Base-by-base conservation (phyloP, 1,140 invertebrate species). In the Holotrichia oblita region DNA sequence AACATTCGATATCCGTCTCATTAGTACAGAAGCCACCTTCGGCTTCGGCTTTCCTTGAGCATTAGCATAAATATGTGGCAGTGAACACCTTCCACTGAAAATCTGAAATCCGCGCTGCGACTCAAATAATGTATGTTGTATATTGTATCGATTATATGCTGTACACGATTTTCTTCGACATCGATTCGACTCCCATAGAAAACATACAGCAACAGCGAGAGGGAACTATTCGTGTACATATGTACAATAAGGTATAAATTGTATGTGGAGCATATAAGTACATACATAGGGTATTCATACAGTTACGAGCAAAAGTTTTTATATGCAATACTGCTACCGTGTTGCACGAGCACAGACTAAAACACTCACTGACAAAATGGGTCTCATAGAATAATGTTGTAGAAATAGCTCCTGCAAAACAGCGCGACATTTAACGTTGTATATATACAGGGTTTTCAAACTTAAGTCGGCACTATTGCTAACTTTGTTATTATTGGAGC, bases 1-100 rank as follows among this genome's bases (percentile, higher is more conserved):
- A 69, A 69, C 61, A 27, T 69, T 34, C 61, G 61, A 69, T 69
- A 69, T 69, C 61, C 61, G 61, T 69, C 61, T 69, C 61, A 69
- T 69, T 69, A 69, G 61, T 69, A 34, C 24, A 69, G 61, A 69
- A 69, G 61, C 61, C 61, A 69, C 61, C 61, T n/a, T 69, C 61
- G 22, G 22, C 27, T 34, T 34, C 22, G 61, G 61, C 61, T 69
- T 69, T 69, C 61, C 61, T 27, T 69, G 17, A 20, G 12, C 8
- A 69, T 69, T 69, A 69, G 61, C 61, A 69, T 69, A 69, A 69
- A 69, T 69, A 69, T 69, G 61, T 34, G 61, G 61, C 22, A 34
- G 10, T 22, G 22, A 69, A 69, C 61, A 69, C 61, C 61, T 69
- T 69, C 61, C 20, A 34, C 7, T 22, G 61, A 69, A 69, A 69